Percentiles rank a stretch among this genome's conserved stretches.
Evolutionary conservation across 2,113 vertebrate species (phyloP).

Genomic region (Spea bombifrons): DNA sequence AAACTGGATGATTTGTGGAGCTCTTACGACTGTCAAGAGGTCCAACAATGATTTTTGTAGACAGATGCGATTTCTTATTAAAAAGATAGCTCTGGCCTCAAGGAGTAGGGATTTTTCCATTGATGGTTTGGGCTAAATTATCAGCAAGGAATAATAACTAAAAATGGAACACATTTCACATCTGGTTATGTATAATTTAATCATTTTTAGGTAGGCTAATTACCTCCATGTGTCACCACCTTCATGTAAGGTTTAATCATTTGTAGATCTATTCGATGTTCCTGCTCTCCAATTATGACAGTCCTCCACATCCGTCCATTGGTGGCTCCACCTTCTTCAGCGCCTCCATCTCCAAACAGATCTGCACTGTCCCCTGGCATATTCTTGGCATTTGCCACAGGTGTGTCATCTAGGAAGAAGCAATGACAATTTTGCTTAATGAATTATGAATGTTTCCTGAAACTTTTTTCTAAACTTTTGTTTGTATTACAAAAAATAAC

Average conservation of each 20-base stretch:
- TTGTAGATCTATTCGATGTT: constrained; percentile 94
- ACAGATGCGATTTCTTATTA: too few relatives aligned
- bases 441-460: too few relatives aligned
- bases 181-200: background rate
- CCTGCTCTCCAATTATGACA: constrained; percentile 92
- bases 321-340: constrained; percentile 65
- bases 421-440: background rate
- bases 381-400: constrained; percentile 87
- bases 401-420: constrained; percentile 80
- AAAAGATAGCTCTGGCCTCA: too few relatives aligned
- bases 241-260: constrained; percentile 93
- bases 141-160: background rate
- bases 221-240: constrained; percentile 94
- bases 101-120: too few relatives aligned
- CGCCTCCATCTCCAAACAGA: constrained; percentile 64
- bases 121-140: too few relatives aligned
- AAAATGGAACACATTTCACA: background rate
- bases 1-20: too few relatives aligned
- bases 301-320: constrained; percentile 91
- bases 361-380: constrained; percentile 73
- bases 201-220: constrained; percentile 22
- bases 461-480: too few relatives aligned
- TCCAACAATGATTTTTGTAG: too few relatives aligned
- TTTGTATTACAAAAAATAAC: too few relatives aligned
- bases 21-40: too few relatives aligned